Evolutionary conservation across 1,140 invertebrate species (phyloP).

Genomic region (Bursaphelenchus mucronatus): DNA sequence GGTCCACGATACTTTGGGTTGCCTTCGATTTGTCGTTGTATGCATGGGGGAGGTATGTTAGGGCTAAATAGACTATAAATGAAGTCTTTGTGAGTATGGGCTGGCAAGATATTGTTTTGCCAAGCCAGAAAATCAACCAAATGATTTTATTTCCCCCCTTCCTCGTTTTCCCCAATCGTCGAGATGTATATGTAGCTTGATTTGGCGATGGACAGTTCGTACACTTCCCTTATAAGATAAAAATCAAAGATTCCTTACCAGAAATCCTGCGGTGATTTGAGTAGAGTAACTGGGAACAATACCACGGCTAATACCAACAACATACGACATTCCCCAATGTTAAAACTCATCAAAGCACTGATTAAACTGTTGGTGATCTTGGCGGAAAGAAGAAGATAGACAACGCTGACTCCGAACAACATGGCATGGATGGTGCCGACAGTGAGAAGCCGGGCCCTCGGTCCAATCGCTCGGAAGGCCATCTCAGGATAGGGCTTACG

Average conservation of each 20-base stretch:
- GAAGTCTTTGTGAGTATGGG: no score
- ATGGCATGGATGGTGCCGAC: constrained; percentile 36
- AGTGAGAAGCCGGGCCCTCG: constrained; percentile 30
- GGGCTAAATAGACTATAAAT: no score
- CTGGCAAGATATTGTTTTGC: no score
- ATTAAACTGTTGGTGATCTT: constrained; percentile 44
- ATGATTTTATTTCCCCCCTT: no score
- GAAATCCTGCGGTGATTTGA: constrained; percentile 44
- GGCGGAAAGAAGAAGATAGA: constrained; percentile 48
- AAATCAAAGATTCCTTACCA: constrained; percentile 19
- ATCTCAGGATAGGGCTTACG: constrained; percentile 53
- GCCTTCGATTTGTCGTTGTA: no score
- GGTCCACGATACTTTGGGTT: no score
- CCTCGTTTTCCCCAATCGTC: no score
- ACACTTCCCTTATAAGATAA: background rate
- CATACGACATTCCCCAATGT: constrained; percentile 37
- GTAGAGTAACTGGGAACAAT: constrained; percentile 42
- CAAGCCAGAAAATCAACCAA: no score
- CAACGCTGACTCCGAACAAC: constrained; percentile 42
- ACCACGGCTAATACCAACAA: constrained; percentile 32
- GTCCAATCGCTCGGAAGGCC: constrained; percentile 39
- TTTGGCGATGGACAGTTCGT: no score
- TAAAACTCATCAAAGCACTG: constrained; percentile 25
- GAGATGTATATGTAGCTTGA: no score
- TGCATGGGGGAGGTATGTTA: no score